A percentile compares a stretch with the other conserved stretches of the same genome.
These are phyloP conservation scores for Epizoanthus illoricatus DNA, from an alignment of 92 coral and sea anemone genomes.

Conservation along the genomic window DNA sequence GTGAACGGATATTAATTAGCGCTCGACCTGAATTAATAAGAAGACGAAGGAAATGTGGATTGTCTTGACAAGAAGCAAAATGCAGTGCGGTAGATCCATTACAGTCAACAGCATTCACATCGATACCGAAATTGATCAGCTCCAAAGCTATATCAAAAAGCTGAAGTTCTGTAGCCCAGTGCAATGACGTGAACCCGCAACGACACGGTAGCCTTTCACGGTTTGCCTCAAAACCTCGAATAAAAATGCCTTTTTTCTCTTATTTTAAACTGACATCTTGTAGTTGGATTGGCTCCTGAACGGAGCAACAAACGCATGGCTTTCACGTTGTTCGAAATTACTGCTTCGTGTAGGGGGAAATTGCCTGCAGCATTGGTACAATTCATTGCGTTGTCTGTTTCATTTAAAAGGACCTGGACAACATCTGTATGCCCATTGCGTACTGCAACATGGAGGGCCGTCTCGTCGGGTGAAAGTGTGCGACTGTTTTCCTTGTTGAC, in stretches of 20 bases:
- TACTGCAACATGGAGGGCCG: slow-evolving; percentile 4
- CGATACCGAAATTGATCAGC: not conserved
- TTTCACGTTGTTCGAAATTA: not conserved
- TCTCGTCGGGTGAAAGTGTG: too few relatives aligned
- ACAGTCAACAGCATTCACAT: slow-evolving; percentile 11
- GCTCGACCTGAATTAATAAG: slow-evolving; percentile 33
- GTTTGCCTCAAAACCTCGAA: not conserved
- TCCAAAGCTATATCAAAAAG: slow-evolving; percentile 1
- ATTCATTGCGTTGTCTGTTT: not conserved
- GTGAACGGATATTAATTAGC: slow-evolving; percentile 1
- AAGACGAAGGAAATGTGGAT: slow-evolving; percentile 20
- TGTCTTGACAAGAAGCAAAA: slow-evolving; percentile 43
- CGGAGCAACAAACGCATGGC: not conserved
- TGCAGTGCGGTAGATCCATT: slow-evolving; percentile 52
- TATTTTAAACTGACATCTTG: not conserved
- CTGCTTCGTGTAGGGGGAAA: slow-evolving; percentile 1
- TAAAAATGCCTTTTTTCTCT: not conserved
- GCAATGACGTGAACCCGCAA: slow-evolving; percentile 6
- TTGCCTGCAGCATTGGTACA: slow-evolving; percentile 2
- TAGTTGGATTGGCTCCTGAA: not conserved
- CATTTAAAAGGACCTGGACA: not conserved
- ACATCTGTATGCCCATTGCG: slow-evolving; percentile 18
- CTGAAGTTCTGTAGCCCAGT: slow-evolving; percentile 25
- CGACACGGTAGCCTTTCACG: not conserved
- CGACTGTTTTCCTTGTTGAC: not conserved